Evolutionary conservation across 1,140 invertebrate species (phyloP).

Genomic region (Manduca sexta): DNA sequence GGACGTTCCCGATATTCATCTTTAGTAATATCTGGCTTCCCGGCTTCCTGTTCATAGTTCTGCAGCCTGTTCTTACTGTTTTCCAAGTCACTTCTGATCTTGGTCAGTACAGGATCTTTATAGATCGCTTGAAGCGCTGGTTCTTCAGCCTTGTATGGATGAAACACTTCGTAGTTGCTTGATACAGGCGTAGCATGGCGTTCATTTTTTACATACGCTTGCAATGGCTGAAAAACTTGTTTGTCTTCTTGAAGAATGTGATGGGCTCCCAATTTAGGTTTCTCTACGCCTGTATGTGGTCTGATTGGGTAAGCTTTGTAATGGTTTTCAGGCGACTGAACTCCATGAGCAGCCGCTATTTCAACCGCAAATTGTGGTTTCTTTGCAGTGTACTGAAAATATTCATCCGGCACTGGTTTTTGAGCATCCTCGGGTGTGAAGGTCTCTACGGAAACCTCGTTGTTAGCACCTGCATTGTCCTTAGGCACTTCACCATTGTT

Average conservation of each 20-base stretch:
- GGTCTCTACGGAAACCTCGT: conserved; percentile 23
- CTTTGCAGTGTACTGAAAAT: conserved; percentile 54
- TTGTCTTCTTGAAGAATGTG: conserved; percentile 33
- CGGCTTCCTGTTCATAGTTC: conserved; percentile 52
- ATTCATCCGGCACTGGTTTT: conserved; percentile 36
- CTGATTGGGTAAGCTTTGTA: conserved; percentile 43
- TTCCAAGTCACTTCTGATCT: conserved; percentile 58
- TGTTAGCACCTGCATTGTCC: conserved; percentile 10
- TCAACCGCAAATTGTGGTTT: conserved; percentile 59
- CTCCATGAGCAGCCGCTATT: conserved; percentile 45
- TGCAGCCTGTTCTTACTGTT: conserved; percentile 50
- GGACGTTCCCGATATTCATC: conserved; percentile 51
- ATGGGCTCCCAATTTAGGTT: conserved; percentile 46
- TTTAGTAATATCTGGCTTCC: conserved; percentile 36
- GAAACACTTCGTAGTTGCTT: conserved; percentile 54
- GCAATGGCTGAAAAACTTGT: conserved; percentile 32
- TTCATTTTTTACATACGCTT: conserved; percentile 31
- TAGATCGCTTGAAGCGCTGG: conserved; percentile 55
- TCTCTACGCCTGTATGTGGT: conserved; percentile 37
- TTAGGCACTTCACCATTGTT: conserved; percentile 45
- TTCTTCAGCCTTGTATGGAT: conserved; percentile 58
- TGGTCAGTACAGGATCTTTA: conserved; percentile 54
- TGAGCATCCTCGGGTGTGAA: conserved; percentile 14
- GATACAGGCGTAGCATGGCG: conserved; percentile 30
- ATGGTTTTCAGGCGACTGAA: conserved; percentile 41